Conservation (phyloP, 2,113 vertebrate species). For the Thunnus thynnus region DNA sequence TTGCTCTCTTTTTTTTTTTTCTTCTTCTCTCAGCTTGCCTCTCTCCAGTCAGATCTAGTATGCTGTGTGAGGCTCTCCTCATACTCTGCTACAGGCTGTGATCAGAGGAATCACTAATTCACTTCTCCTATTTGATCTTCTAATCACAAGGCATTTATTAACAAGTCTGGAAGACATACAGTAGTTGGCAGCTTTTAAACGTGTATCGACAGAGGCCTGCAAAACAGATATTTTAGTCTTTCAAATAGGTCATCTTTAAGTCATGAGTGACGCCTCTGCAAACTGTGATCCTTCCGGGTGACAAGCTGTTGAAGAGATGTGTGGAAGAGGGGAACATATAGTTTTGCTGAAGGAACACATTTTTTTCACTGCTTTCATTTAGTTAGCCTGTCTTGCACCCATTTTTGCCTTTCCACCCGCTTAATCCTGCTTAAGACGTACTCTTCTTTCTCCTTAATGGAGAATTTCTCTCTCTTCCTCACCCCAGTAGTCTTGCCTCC, state of each 20-base stretch:
- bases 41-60: slow-evolving; percentile 47
- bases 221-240: slow-evolving; percentile 70
- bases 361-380: slow-evolving; percentile 17
- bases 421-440: slow-evolving; percentile 37
- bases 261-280: slow-evolving; percentile 57
- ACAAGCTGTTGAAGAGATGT: slow-evolving; percentile 49
- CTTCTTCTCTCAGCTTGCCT: not conserved
- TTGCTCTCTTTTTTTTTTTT: slow-evolving; percentile 27
- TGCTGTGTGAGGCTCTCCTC: slow-evolving; percentile 60
- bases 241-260: slow-evolving; percentile 74
- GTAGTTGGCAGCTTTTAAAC: slow-evolving; percentile 63
- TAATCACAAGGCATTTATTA: slow-evolving; percentile 84
- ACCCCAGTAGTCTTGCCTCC: slow-evolving; percentile 20
- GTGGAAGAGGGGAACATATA: not conserved
- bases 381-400: not conserved
- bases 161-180: slow-evolving; percentile 71
- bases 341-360: slow-evolving; percentile 4
- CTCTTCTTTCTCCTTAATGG: slow-evolving; percentile 25
- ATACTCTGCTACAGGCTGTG: slow-evolving; percentile 62
- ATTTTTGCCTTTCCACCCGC: slow-evolving; percentile 6
- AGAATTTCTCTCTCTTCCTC: slow-evolving; percentile 24
- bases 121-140: slow-evolving; percentile 76
- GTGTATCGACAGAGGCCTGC: slow-evolving; percentile 42
- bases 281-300: slow-evolving; percentile 35
- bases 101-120: slow-evolving; percentile 81